These are phyloP conservation scores for Clamator glandarius DNA, from an alignment of 2,797 vertebrate genomes.

Conservation along the genomic window DNA sequence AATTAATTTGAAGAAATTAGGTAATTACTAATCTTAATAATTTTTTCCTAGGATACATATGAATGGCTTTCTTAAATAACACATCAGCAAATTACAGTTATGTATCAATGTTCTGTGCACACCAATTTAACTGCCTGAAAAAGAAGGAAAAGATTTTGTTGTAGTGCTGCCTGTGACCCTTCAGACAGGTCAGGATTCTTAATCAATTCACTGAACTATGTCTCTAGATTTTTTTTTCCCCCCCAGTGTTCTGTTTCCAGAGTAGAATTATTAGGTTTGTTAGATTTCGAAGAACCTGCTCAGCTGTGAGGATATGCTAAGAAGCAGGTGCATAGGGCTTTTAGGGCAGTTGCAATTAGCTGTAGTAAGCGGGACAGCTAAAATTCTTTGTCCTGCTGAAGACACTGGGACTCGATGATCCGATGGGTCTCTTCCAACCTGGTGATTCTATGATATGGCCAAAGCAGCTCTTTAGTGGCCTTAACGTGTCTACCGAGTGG, in stretches of 20 bases:
- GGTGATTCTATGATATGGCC: no score
- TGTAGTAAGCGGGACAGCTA: neutral
- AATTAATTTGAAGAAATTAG: slow-evolving; percentile 17
- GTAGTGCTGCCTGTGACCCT: neutral
- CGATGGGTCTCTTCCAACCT: no score
- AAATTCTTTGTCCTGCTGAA: neutral
- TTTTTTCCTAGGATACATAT: neutral
- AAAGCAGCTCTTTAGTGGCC: neutral
- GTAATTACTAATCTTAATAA: neutral
- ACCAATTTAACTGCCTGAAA: neutral
- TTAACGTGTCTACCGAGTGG: neutral
- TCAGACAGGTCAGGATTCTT: neutral
- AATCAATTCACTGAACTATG: neutral
- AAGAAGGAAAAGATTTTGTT: neutral
- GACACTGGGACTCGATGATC: rapidly evolving
- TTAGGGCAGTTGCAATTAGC: neutral
- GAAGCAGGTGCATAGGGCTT: neutral
- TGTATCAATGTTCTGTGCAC: neutral
- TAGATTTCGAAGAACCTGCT: neutral
- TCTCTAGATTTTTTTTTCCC: neutral
- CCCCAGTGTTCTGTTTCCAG: neutral
- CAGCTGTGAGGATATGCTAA: neutral
- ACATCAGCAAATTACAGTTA: neutral
- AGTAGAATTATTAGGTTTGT: neutral
- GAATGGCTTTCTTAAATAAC: neutral